phyloP scores from a whole-genome alignment of 64 coral and sea anemone species.

The Montipora capricornis region DNA sequence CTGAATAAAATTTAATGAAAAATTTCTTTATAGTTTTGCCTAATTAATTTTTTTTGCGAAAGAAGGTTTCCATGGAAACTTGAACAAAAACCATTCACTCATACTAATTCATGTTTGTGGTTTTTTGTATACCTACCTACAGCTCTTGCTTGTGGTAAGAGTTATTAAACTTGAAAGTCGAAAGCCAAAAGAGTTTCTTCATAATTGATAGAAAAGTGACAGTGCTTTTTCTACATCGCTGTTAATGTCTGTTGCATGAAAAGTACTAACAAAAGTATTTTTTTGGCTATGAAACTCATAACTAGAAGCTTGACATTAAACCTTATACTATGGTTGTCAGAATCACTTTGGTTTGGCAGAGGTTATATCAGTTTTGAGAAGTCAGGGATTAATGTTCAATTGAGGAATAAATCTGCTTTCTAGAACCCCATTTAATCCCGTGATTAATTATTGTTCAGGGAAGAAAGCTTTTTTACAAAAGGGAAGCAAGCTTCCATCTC shows the following conservation, averaged over 20 bases:
- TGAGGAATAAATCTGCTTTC: too few species aligned
- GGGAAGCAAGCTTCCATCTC: too few species aligned
- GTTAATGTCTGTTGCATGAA: too few species aligned
- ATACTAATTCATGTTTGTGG: neutral
- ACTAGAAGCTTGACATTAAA: neutral
- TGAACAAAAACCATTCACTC: neutral
- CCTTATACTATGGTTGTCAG: too few species aligned
- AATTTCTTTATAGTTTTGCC: conserved; percentile 14
- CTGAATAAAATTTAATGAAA: neutral
- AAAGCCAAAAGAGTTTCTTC: neutral
- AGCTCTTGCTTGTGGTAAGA: neutral
- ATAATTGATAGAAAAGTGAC: neutral
- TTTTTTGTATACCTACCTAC: neutral
- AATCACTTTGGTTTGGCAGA: too few species aligned
- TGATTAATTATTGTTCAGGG: too few species aligned
- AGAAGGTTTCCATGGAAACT: conserved; percentile 23
- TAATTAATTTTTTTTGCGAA: conserved; percentile 39
- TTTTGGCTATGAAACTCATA: neutral
- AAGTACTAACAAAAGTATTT: too few species aligned
- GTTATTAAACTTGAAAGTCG: neutral
- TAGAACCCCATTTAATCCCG: too few species aligned
- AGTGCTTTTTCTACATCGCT: too few species aligned
- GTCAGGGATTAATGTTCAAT: neutral
- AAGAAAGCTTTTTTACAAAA: too few species aligned
- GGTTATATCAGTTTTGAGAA: neutral